A percentile compares a stretch with the other conserved stretches of the same genome.
phyloP scores from a whole-genome alignment of 2,113 vertebrate genomes.

The Siphamia tubifer region DNA sequence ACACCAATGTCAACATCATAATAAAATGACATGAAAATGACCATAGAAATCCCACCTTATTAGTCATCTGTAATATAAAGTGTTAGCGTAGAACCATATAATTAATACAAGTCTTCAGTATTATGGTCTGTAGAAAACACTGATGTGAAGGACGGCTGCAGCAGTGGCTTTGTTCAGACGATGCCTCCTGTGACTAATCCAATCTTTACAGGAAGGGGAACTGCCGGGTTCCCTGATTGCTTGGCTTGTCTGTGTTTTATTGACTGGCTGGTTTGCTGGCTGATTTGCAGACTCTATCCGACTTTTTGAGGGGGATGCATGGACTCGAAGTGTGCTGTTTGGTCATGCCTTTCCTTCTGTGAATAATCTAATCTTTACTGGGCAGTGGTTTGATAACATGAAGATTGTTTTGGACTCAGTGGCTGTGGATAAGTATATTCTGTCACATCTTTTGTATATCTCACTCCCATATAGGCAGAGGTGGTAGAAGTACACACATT shows the following conservation, averaged over 20 bases:
- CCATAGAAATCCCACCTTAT: no score
- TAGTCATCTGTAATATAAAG: no score
- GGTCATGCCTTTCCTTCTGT: background rate
- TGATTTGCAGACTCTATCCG: slow-evolving; percentile 5
- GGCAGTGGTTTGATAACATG: background rate
- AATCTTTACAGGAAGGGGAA: slow-evolving; percentile 50
- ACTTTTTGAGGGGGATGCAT: background rate
- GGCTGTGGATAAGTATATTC: background rate
- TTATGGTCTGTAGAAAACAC: no score
- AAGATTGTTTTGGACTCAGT: background rate
- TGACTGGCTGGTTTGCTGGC: slow-evolving; percentile 11
- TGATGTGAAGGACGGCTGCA: slow-evolving; percentile 61
- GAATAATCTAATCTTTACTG: slow-evolving; percentile 9
- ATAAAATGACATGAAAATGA: no score
- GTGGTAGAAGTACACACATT: no score
- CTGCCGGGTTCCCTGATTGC: slow-evolving; percentile 16
- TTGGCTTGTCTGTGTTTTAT: slow-evolving; percentile 21
- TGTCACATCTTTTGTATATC: background rate
- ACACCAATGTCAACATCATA: no score
- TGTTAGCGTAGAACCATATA: no score
- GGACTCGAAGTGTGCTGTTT: background rate
- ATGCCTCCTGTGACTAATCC: slow-evolving; percentile 72
- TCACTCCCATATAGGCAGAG: background rate
- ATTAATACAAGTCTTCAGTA: no score
- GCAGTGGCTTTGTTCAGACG: slow-evolving; percentile 45